Base-by-base conservation (phyloP, 1,140 invertebrate species). In the Bombus waltoni region DNA sequence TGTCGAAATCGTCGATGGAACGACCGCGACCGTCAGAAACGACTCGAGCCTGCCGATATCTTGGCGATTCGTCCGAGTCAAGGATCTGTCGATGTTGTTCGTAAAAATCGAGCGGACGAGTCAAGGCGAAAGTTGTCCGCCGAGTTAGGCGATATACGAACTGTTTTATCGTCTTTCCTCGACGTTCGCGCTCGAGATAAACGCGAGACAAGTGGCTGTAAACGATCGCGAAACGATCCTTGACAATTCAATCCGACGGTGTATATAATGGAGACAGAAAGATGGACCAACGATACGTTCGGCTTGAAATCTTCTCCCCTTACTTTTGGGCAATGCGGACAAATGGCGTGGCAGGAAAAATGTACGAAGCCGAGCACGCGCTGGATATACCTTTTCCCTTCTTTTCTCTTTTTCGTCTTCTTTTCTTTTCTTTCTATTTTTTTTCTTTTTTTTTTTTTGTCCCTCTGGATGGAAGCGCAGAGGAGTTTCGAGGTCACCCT, bases 401-500 rank as follows among this genome's bases (percentile, higher is more conserved):
- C 42, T 47, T 32, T 57, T 57, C 28, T 6, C 18, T 35, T 32
- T 75, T 76, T n/a, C 11, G 15, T 42, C 38, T 15, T 10, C 4
- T 57, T 32, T 25, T 72, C 38, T 1, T 25, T 18, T 22, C 28
- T 42, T 15, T 35, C 18, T 38, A 32, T 11, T 11, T 35, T 9
- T 15, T 28, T 28, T 32, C 6, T 5, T 6, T n/a, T 65, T 25
- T 6, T 22, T 25, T 15, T n/a, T 28, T 42, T n/a, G 6, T n/a
- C 11, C 11, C 0, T 1, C 59, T 62, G 10, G 40, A 76, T 85
- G 53, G 68, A 80, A 57, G 32, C 38, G 5, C 74, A 3, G 35
- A n/a, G 68, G 32, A 73, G 78, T 79, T 85, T 80, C 78, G 78
- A 32, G 83, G 83, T 80, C 83, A 47, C 32, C 77, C 53, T 80